Conservation (phyloP, 2,797 vertebrate species). For the Enteromius treurensis region DNA sequence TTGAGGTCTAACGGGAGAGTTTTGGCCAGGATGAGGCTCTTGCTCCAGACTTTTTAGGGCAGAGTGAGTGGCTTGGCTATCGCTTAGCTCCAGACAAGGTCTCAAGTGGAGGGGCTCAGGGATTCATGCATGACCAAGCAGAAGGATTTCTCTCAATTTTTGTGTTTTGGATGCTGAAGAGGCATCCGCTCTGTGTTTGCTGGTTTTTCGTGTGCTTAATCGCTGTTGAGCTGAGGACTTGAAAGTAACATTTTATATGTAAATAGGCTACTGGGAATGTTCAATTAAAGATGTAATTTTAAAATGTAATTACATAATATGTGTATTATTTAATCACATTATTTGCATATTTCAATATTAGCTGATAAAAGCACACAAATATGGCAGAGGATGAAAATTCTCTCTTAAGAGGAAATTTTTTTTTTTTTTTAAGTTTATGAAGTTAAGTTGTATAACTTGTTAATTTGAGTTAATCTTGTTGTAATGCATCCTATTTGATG, state of each 20-base stretch:
- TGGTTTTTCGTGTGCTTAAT: neutral
- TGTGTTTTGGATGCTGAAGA: conserved; percentile 7
- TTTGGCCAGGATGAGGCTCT: conserved; percentile 9
- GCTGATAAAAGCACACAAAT: neutral
- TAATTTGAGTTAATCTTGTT: neutral
- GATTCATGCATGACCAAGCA: conserved; percentile 16
- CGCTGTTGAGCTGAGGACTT: conserved; percentile 1
- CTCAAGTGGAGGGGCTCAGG: conserved; percentile 25
- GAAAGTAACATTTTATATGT: neutral
- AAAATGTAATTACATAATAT: neutral
- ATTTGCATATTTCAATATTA: neutral
- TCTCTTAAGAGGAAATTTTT: neutral
- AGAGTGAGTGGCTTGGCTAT: conserved; percentile 41
- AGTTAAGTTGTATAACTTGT: neutral
- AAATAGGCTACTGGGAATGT: neutral
- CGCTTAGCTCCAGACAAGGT: conserved; percentile 29
- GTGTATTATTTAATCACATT: neutral
- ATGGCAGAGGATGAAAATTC: neutral
- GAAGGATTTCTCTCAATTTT: conserved; percentile 2
- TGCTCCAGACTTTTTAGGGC: conserved; percentile 31
- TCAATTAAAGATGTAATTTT: neutral
- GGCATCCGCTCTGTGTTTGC: neutral
- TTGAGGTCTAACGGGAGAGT: conserved; percentile 31
- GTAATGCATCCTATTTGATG: neutral
- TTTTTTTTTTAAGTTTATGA: no score